These are phyloP conservation scores for Palaemon carinicauda DNA, from an alignment of 1,140 invertebrate genomes.

Conservation along the genomic window DNA sequence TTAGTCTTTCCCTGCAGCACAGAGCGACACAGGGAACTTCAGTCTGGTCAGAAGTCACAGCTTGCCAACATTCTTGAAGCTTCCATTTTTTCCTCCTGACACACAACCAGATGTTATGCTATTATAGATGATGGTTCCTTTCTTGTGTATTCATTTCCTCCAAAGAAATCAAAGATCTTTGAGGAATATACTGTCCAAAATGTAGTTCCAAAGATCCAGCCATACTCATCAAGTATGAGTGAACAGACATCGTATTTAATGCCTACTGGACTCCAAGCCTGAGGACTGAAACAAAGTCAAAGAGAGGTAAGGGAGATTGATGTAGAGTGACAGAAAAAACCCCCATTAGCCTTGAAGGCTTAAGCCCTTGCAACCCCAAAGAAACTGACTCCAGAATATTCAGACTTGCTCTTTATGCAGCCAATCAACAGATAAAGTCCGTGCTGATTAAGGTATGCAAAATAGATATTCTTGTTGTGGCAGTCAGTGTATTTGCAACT, in stretches of 20 bases:
- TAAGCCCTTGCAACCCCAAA: not conserved
- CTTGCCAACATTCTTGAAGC: not conserved
- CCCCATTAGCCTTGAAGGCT: not conserved
- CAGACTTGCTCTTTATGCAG: not conserved
- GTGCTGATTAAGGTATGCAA: not conserved
- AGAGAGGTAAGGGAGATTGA: not conserved
- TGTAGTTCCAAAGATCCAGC: not conserved
- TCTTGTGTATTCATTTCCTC: not conserved
- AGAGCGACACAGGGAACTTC: not conserved
- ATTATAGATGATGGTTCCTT: not conserved
- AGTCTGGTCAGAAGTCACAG: constrained; percentile 3
- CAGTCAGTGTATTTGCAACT: not conserved
- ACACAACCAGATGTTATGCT: not conserved
- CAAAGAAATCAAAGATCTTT: constrained; percentile 11
- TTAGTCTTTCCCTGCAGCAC: constrained; percentile 19
- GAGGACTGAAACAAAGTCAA: not conserved
- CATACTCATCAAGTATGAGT: not conserved
- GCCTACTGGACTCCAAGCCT: not conserved
- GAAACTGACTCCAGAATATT: not conserved
- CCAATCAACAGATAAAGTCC: not conserved
- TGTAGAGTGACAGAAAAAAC: too few relatives aligned
- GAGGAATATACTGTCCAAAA: not conserved
- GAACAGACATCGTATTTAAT: not conserved
- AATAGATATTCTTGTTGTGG: not conserved
- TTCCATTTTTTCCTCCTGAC: not conserved